Evolutionary conservation across 1,140 invertebrate genomes (phyloP).

Genomic region (Lanistes nyassanus): DNA sequence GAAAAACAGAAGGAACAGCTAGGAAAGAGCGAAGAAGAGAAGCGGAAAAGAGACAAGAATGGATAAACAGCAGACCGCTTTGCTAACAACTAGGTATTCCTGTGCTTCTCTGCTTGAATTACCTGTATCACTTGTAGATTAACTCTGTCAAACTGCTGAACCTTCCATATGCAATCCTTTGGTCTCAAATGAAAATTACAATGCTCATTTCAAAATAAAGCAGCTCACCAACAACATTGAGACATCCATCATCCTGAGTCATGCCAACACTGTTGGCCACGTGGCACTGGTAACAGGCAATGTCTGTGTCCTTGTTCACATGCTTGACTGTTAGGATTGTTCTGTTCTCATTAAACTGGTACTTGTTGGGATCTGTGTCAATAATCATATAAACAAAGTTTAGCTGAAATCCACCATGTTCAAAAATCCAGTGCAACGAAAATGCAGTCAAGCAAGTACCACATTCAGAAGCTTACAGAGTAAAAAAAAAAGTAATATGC

Average conservation of each 20-base stretch:
- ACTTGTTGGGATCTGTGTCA: slow-evolving; percentile 21
- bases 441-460: not conserved
- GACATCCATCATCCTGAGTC: slow-evolving; percentile 24
- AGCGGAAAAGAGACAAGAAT: too few species aligned
- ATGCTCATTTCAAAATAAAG: too few species aligned
- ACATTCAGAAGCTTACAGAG: too few species aligned
- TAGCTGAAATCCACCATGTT: not conserved
- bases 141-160: too few species aligned
- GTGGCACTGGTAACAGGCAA: slow-evolving; percentile 27
- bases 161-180: too few species aligned
- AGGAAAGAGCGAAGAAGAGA: not conserved
- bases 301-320: slow-evolving; percentile 21
- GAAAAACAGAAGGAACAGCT: not conserved
- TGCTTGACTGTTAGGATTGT: slow-evolving; percentile 8
- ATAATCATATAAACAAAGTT: not conserved
- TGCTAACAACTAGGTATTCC: too few species aligned
- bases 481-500: too few species aligned
- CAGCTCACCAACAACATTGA: slow-evolving; percentile 31
- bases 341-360: slow-evolving; percentile 7
- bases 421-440: too few species aligned
- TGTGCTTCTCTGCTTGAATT: too few species aligned
- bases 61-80: too few species aligned
- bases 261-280: slow-evolving; percentile 20
- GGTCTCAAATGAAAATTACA: too few species aligned
- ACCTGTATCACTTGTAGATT: too few species aligned